phyloP scores from a whole-genome alignment of 2,113 vertebrate species.

The Micronisus gabar region DNA sequence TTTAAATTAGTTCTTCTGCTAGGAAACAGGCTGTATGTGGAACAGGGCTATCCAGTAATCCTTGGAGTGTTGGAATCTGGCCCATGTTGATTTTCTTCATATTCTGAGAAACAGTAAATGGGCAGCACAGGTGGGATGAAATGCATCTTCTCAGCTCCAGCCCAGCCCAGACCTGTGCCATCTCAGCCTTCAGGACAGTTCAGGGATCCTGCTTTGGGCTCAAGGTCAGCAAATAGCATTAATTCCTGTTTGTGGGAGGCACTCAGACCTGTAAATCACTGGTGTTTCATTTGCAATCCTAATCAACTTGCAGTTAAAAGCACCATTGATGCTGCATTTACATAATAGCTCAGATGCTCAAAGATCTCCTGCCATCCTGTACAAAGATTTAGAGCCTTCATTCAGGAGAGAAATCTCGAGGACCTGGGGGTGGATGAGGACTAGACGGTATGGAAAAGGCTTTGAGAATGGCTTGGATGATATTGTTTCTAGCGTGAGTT shows the following conservation, averaged over 20 bases:
- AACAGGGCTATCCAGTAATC: neutral
- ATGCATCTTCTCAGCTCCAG: neutral
- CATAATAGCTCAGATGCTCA: neutral
- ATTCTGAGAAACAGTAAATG: neutral
- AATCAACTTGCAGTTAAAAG: constrained; percentile 6
- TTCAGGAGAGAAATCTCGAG: neutral
- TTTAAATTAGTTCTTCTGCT: neutral
- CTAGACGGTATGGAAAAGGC: neutral
- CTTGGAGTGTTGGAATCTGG: neutral
- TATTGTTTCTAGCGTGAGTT: constrained; percentile 10
- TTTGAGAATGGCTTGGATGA: neutral
- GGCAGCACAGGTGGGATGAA: neutral
- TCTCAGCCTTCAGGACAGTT: neutral
- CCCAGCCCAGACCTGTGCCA: neutral
- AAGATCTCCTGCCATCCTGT: neutral
- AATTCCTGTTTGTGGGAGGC: neutral
- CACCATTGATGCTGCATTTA: neutral
- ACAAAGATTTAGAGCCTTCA: constrained; percentile 9
- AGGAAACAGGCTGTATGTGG: neutral
- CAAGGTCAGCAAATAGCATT: neutral
- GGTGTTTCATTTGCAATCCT: neutral
- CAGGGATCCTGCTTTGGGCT: neutral
- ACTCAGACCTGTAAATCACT: neutral
- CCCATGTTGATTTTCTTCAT: neutral
- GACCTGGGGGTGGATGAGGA: neutral